These are phyloP conservation scores for Syrphus vitripennis DNA, from an alignment of 2,888 invertebrate genomes.

Conservation along the genomic window DNA sequence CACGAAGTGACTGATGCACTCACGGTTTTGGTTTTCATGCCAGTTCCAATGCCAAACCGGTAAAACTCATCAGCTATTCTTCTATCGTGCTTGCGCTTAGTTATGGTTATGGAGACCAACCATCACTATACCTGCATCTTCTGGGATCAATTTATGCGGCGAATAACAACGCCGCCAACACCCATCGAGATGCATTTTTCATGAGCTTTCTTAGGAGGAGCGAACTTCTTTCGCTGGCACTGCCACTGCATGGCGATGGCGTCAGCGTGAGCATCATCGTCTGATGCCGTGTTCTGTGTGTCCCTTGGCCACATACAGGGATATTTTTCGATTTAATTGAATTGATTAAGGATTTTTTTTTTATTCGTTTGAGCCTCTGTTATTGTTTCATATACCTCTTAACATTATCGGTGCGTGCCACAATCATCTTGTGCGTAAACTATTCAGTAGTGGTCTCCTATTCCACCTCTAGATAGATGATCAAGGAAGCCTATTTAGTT, in stretches of 20 bases:
- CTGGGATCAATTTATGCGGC: constrained; percentile 58
- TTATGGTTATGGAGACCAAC: constrained; percentile 14
- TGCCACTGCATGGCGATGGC: not conserved
- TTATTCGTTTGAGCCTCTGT: not conserved
- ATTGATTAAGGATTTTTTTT: constrained; percentile 60
- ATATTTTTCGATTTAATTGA: constrained; percentile 64
- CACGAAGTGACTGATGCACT: not conserved
- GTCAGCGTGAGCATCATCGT: not conserved
- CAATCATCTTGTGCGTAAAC: constrained; percentile 19
- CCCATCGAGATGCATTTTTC: constrained; percentile 66
- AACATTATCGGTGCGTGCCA: not conserved
- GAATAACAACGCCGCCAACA: constrained; percentile 57
- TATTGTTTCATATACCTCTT: not conserved
- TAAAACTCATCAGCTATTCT: constrained; percentile 54
- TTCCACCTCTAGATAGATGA: not conserved
- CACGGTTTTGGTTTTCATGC: constrained; percentile 30
- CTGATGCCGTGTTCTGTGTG: not conserved
- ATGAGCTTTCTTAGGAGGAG: constrained; percentile 38
- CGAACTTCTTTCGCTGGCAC: constrained; percentile 7
- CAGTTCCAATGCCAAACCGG: constrained; percentile 43
- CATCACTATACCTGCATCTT: not conserved
- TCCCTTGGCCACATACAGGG: constrained; percentile 7
- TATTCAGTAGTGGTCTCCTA: not conserved
- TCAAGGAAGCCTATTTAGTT: not conserved
- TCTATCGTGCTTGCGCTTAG: constrained; percentile 11